Evolutionary conservation across 2,113 vertebrate genomes (phyloP).

Genomic region (Osmerus mordax): DNA sequence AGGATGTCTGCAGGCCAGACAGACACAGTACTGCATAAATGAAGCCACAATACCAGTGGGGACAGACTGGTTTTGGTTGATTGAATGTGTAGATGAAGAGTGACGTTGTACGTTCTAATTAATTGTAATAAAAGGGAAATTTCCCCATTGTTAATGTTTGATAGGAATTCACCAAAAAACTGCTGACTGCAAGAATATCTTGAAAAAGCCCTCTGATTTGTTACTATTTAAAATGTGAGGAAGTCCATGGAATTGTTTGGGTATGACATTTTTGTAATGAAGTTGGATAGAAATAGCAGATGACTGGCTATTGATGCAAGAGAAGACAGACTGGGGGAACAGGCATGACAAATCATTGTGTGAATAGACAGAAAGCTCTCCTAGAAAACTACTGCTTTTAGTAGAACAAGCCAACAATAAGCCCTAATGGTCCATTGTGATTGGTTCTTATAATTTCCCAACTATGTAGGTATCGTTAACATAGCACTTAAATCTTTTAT

Average conservation of each 20-base stretch:
- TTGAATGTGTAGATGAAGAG: too few species aligned
- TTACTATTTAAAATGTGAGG: background rate
- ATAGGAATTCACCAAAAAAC: conserved; percentile 4
- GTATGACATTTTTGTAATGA: too few species aligned
- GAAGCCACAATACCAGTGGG: background rate
- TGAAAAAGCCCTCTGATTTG: too few species aligned
- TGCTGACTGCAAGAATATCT: too few species aligned
- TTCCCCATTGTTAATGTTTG: background rate
- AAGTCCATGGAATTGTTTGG: too few species aligned
- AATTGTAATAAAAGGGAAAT: too few species aligned
- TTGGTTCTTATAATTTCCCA: conserved; percentile 36
- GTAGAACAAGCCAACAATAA: background rate
- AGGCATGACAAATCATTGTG: background rate
- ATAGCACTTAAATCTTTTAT: conserved; percentile 26
- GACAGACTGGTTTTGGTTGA: too few species aligned
- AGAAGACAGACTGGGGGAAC: conserved; percentile 11
- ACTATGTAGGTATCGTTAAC: conserved; percentile 42
- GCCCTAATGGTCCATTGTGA: background rate
- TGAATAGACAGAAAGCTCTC: too few species aligned
- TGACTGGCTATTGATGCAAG: too few species aligned
- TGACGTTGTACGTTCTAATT: too few species aligned
- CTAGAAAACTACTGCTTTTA: background rate
- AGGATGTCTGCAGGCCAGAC: conserved; percentile 67
- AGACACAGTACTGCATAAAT: too few species aligned
- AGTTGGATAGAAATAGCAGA: too few species aligned